Evolutionary conservation across 2,797 vertebrate genomes (phyloP).

Genomic region (Melanotaenia trifasciata): DNA sequence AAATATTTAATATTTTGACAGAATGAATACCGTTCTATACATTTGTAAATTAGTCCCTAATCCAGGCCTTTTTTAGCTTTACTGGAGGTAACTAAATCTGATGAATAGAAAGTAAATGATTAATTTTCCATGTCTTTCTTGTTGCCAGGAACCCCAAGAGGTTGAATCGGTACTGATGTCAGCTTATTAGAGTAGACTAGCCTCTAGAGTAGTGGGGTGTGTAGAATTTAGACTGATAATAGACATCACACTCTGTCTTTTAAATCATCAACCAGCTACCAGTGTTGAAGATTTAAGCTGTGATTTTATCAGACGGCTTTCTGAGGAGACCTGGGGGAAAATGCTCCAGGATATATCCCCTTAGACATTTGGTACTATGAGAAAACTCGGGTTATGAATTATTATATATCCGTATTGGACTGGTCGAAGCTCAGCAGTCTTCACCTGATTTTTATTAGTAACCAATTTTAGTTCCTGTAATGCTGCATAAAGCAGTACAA

Average conservation of each 20-base stretch:
- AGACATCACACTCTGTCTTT: neutral
- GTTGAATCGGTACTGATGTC: slow-evolving; percentile 80
- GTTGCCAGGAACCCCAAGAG: slow-evolving; percentile 79
- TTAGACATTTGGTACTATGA: neutral
- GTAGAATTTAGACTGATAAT: slow-evolving; percentile 37
- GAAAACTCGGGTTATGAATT: neutral
- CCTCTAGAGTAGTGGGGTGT: slow-evolving; percentile 44
- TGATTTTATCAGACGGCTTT: slow-evolving; percentile 7
- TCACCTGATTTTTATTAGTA: neutral
- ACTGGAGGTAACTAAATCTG: slow-evolving; percentile 7
- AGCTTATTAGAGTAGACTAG: slow-evolving; percentile 40
- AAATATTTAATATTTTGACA: slow-evolving; percentile 13
- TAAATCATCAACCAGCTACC: slow-evolving; percentile 3
- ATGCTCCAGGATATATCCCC: neutral
- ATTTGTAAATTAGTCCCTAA: slow-evolving; percentile 9
- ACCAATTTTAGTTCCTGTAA: neutral
- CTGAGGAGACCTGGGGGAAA: neutral
- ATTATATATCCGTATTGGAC: neutral
- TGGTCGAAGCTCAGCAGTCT: neutral
- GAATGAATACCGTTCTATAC: neutral
- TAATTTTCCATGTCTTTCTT: slow-evolving; percentile 56
- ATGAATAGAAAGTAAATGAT: slow-evolving; percentile 30
- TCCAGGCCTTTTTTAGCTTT: neutral
- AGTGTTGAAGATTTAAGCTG: slow-evolving; percentile 17
- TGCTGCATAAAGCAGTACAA: neutral